Conservation (phyloP, 2,888 invertebrate species). For the Aelia acuminata region DNA sequence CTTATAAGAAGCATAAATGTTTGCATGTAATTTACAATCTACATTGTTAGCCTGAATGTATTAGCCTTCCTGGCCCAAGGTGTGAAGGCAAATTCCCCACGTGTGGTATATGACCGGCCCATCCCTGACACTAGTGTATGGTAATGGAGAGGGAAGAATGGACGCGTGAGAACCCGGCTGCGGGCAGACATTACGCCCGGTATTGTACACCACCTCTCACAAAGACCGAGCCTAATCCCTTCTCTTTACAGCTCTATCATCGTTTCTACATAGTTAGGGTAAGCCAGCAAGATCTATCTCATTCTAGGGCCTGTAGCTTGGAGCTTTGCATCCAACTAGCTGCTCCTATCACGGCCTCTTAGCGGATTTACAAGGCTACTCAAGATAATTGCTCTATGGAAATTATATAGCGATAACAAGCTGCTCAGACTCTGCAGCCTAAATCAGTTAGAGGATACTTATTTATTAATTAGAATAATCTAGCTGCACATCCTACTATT, state of each 20-base stretch:
- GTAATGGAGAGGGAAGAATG: neutral
- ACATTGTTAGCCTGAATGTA: neutral
- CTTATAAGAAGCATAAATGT: too few relatives aligned
- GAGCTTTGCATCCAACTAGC: neutral
- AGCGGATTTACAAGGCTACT: neutral
- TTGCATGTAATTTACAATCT: too few relatives aligned
- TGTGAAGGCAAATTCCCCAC: neutral
- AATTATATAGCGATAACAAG: neutral
- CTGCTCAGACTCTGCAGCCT: neutral
- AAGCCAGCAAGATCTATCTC: neutral
- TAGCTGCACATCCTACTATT: too few relatives aligned
- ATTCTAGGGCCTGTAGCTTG: neutral
- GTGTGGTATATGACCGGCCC: neutral
- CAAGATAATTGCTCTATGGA: neutral
- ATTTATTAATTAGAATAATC: neutral
- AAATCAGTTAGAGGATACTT: neutral
- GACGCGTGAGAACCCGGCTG: constrained; percentile 33
- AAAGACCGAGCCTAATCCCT: constrained; percentile 17
- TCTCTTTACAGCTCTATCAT: constrained; percentile 45
- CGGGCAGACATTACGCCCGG: constrained; percentile 5
- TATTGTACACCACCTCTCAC: constrained; percentile 28
- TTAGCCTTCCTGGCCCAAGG: neutral
- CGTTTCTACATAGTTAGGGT: constrained; percentile 41
- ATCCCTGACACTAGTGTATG: neutral
- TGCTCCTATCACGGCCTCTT: neutral